These are phyloP conservation scores for Telenomus remus DNA, from an alignment of 1,140 invertebrate species.

Conservation along the genomic window DNA sequence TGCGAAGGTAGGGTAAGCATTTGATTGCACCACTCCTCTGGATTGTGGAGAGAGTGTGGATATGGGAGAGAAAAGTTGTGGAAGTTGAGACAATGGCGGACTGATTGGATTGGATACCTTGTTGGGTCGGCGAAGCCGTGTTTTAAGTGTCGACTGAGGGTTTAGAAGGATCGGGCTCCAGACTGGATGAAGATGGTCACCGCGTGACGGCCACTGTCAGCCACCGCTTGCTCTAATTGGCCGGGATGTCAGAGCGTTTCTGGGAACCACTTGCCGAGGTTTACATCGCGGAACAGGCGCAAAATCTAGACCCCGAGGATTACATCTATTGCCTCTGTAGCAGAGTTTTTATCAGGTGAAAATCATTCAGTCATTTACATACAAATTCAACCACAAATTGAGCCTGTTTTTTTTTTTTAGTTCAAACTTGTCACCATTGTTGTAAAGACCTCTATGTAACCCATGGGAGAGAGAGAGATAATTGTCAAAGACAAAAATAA, in stretches of 20 bases:
- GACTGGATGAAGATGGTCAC: conserved; percentile 13
- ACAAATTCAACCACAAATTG: background rate
- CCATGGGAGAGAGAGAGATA: too few relatives aligned
- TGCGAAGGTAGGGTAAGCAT: too few relatives aligned
- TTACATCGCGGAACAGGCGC: conserved; percentile 65
- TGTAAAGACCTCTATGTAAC: too few relatives aligned
- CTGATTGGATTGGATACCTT: conserved; percentile 22
- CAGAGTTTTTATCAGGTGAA: conserved; percentile 68
- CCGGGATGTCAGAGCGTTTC: conserved; percentile 66
- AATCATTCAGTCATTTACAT: background rate
- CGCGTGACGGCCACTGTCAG: conserved; percentile 22
- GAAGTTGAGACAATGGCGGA: conserved; percentile 34
- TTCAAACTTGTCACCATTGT: background rate
- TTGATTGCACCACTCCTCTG: too few relatives aligned
- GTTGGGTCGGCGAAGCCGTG: conserved; percentile 43
- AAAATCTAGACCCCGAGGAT: conserved; percentile 60
- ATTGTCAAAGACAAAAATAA: background rate
- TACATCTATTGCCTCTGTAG: conserved; percentile 71
- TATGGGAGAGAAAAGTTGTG: too few relatives aligned
- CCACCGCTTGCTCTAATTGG: conserved; percentile 1
- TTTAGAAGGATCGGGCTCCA: background rate
- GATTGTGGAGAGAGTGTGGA: too few relatives aligned
- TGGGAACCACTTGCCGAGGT: conserved; percentile 72
- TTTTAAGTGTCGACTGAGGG: conserved; percentile 1
- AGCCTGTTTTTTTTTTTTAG: background rate